phyloP scores from a whole-genome alignment of 2,888 invertebrate genomes.

The Acanthopleura granulata region DNA sequence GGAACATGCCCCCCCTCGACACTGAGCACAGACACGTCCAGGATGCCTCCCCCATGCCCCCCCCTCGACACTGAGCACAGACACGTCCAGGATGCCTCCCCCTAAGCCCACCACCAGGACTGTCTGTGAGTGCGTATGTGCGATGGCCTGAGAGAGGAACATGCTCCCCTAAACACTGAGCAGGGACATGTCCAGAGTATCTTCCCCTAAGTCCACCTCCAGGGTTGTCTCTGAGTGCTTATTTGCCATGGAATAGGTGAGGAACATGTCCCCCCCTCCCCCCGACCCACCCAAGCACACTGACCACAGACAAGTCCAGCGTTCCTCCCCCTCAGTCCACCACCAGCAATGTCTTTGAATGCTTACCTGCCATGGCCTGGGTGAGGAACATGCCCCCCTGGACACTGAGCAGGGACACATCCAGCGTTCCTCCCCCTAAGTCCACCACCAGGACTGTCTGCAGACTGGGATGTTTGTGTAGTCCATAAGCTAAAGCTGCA shows the following conservation, averaged over 20 bases:
- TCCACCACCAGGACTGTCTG: slow-evolving; percentile 72
- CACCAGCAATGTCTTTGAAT: slow-evolving; percentile 69
- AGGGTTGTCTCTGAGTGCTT: too few relatives aligned
- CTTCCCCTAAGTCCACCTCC: too few relatives aligned
- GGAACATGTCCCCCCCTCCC: slow-evolving; percentile 72
- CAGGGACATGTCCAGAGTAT: too few relatives aligned
- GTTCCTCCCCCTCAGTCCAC: slow-evolving; percentile 72
- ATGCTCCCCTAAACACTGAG: too few relatives aligned
- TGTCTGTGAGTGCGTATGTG: too few relatives aligned
- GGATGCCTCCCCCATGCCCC: slow-evolving; percentile 69
- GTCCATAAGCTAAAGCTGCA: slow-evolving; percentile 72
- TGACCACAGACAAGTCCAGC: slow-evolving; percentile 71
- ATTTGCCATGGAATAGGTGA: slow-evolving; percentile 72
- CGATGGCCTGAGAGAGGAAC: too few relatives aligned
- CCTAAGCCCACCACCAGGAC: slow-evolving; percentile 72
- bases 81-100: slow-evolving; percentile 71
- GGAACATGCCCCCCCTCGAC: slow-evolving; percentile 72
- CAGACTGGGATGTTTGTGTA: slow-evolving; percentile 71
- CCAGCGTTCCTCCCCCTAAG: slow-evolving; percentile 70
- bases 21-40: slow-evolving; percentile 71
- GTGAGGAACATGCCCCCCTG: slow-evolving; percentile 73
- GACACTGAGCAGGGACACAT: slow-evolving; percentile 71
- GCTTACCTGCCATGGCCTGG: slow-evolving; percentile 71
- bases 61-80: slow-evolving; percentile 71
- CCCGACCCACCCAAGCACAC: too few relatives aligned